Evolutionary conservation across 2,888 invertebrate genomes (phyloP), one percentile per base, ranked within the genome.

Genomic region (Eupsilia transversa): DNA sequence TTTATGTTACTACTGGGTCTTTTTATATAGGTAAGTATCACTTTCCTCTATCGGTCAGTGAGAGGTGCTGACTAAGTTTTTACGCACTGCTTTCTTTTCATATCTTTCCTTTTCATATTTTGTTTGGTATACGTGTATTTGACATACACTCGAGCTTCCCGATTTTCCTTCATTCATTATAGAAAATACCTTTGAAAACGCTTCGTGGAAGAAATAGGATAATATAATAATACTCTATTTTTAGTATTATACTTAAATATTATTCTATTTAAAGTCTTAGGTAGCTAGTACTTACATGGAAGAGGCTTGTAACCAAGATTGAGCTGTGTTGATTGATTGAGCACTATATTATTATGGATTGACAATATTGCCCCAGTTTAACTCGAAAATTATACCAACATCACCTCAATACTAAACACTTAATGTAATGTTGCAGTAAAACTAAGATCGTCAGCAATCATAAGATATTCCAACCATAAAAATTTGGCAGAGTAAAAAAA

Each of bases 1-100:
- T 65, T 67, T 74, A 61, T 76, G 74, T 76, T 76, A 77, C 74
- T 74, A 73, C 84, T 70, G 76, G 27, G 54, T 43, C 23, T 64
- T 76, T 81, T 56, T 56, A 38, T 38, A 23, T n/a, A 57, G 68
- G 72, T 76, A 57, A 71, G 72, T 76, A 82, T 82, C 80, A 83
- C 83, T 82, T 82, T 80, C 79, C 33, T 72, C 46, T 46, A 52
- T 43, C 54, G 60, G 61, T 68, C 61, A 71, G 14, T n/a, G 17
- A 67, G 59, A 79, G 72, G 41, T 60, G 69, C 56, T 71, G 64
- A 56, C 68, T 75, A 46, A 27, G 33, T 54, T 74, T 69, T 54
- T 70, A 64, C 78, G 52, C 59, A 23, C 64, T 56, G 14, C 1
- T 56, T n/a, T 43, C 43, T 73, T 78, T 65, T 79, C 38, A 52